Conservation (phyloP, 2,888 invertebrate genomes). For the Girardia tigrina region DNA sequence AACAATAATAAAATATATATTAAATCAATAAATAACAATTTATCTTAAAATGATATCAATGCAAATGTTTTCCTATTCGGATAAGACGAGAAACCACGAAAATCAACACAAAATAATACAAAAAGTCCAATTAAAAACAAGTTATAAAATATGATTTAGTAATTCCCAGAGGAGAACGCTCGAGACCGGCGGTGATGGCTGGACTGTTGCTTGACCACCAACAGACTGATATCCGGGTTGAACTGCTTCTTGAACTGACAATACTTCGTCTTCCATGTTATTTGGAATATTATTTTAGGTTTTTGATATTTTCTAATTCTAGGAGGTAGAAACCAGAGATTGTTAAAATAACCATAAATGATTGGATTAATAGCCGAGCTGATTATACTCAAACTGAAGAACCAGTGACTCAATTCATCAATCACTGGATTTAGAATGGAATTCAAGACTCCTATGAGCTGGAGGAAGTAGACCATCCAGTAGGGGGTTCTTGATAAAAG, state of each 20-base stretch:
- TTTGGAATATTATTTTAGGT: constrained; percentile 1
- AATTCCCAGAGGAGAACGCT: no score
- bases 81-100: no score
- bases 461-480: constrained; percentile 64
- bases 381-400: constrained; percentile 72
- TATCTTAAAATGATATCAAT: no score
- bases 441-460: constrained; percentile 46
- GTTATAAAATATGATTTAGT: no score
- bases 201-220: background rate
- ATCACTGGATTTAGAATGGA: constrained; percentile 49
- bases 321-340: constrained; percentile 25
- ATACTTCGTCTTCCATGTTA: background rate
- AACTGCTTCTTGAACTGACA: background rate
- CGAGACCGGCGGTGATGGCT: background rate
- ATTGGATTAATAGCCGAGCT: constrained; percentile 72
- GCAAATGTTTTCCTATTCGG: no score
- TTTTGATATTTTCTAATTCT: constrained; percentile 23
- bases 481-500: constrained; percentile 73
- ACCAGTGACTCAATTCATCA: constrained; percentile 60
- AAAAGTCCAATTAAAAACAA: no score
- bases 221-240: background rate
- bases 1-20: no score
- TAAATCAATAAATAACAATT: no score
- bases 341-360: constrained; percentile 74
- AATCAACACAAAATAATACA: no score